Conservation (phyloP, 2,797 vertebrate species). For the Spinus pinus region DNA sequence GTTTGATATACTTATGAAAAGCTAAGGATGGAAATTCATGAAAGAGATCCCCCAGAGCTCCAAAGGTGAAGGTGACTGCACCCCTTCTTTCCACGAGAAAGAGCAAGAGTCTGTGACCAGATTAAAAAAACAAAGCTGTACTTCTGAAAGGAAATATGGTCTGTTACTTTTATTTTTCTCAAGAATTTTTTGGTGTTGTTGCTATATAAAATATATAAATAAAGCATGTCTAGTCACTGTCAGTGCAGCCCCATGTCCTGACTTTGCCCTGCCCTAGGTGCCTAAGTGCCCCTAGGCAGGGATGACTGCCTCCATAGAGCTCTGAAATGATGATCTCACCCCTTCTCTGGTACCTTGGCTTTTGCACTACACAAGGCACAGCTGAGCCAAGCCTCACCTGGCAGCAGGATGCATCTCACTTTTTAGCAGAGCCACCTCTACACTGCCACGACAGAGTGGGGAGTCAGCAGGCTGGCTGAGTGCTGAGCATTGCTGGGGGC, state of each 20-base stretch:
- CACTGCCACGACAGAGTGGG: background rate
- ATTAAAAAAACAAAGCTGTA: background rate
- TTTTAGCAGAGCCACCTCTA: conserved; percentile 39
- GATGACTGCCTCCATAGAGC: background rate
- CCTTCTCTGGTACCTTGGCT: background rate
- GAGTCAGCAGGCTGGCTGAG: background rate
- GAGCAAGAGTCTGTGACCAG: background rate
- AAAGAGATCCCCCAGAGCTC: background rate
- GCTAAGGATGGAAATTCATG: background rate
- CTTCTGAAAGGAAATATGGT: background rate
- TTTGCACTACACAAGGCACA: background rate
- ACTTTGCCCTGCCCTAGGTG: background rate
- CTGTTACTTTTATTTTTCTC: background rate
- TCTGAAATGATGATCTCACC: background rate
- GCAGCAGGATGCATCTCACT: background rate
- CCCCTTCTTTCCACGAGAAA: background rate
- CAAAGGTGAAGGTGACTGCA: background rate
- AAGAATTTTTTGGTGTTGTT: background rate
- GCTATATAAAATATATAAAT: background rate
- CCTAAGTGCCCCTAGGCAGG: background rate
- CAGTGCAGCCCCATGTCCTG: background rate
- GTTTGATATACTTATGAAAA: background rate
- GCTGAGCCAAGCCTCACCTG: background rate
- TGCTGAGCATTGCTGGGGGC: background rate
- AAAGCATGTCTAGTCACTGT: background rate